Evolutionary conservation across 1,140 invertebrate genomes (phyloP), one percentile per base, ranked within the genome.

Genomic region (Neocloeon triangulifer): DNA sequence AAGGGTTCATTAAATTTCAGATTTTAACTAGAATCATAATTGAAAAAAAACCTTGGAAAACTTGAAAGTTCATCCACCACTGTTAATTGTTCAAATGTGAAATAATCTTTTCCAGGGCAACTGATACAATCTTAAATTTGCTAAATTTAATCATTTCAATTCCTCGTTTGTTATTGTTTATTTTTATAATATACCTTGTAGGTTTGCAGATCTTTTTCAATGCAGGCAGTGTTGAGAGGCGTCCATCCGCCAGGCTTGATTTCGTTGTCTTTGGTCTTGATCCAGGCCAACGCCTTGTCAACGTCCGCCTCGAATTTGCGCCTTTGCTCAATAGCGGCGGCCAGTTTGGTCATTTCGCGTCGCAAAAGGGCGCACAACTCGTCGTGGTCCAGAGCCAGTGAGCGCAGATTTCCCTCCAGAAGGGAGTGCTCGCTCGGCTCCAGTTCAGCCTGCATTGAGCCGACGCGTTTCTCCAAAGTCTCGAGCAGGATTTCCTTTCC

Each of bases 401-500:
- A 64, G 39, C 58, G 62, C 32, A 75, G 52, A 12, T 68, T 61
- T 0, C 61, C 58, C 46, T 78, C 73, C 25, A 81, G 43, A 47
- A 76, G 64, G 36, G 66, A 64, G 36, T 76, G 69, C 46, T 81
- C 77, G 13, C 63, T 61, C 33, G 66, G 62, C 47, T 89, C 81
- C n/a, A 91, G 47, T 49, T 91, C 84, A 37, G 72, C 66, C 43
- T 76, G 66, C 56, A 92, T 73, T 32, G 75, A 76, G 25, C 70
- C 66, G 4, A 88, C 65, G 27, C 81, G 72, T 48, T 80, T 80
- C 39, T 77, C 70, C 6, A 89, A 50, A 3, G 73, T 75, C 38
- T 84, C 75, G 22, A 84, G 68, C 5, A 82, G 57, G 2, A 78
- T 65, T 43, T 77, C 70, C 49, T 86, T 85, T 5, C 69, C 69